These are phyloP conservation scores for Odontophorus gujanensis DNA, from an alignment of 2,113 vertebrate species.

Conservation along the genomic window DNA sequence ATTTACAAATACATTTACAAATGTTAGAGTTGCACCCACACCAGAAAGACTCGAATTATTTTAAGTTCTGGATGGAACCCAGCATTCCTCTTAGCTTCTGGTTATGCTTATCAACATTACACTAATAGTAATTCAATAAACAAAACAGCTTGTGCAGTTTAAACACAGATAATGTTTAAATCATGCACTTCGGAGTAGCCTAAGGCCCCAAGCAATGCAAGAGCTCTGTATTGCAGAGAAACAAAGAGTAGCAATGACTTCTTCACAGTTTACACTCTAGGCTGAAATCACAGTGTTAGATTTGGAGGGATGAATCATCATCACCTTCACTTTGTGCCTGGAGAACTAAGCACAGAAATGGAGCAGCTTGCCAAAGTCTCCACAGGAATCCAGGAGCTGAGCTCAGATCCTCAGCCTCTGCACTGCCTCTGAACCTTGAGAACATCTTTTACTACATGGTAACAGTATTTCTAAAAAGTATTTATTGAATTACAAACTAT, in stretches of 20 bases:
- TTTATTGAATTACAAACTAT: not conserved
- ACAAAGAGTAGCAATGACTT: not conserved
- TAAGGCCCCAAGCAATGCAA: not conserved
- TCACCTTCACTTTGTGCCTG: not conserved
- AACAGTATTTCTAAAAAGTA: rapidly evolving
- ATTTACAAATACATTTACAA: not conserved
- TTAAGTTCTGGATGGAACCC: conserved; percentile 41
- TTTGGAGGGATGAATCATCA: not conserved
- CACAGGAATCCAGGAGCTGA: not conserved
- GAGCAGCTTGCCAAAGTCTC: not conserved
- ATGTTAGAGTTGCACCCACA: not conserved
- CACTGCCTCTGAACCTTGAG: not conserved
- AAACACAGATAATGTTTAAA: conserved; percentile 5
- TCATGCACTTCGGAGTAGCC: not conserved
- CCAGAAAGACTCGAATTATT: conserved; percentile 16
- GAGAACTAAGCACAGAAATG: not conserved
- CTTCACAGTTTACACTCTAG: not conserved
- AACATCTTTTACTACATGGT: not conserved
- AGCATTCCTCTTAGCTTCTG: conserved; percentile 50
- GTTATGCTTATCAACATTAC: conserved; percentile 49
- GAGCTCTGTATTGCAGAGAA: not conserved
- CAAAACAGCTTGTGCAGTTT: not conserved
- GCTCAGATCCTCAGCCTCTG: not conserved
- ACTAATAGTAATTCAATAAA: conserved; percentile 40
- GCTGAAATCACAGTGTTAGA: not conserved